A percentile compares a stretch with the other conserved stretches of the same genome.
Conservation (phyloP, 2,797 vertebrate species). For the Macropodus opercularis region DNA sequence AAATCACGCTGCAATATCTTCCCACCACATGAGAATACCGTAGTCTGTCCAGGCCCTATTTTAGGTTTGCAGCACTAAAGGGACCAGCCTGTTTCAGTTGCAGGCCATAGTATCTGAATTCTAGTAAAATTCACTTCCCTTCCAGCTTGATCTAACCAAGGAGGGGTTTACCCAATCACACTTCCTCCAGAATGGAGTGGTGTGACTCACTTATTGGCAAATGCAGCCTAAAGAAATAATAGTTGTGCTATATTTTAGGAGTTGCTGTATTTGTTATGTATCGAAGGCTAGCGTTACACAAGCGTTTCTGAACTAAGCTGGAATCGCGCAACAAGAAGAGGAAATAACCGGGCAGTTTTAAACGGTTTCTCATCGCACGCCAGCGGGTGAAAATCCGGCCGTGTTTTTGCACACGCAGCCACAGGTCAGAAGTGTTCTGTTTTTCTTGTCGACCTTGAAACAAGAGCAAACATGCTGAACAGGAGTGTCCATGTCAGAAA, state of each 20-base stretch:
- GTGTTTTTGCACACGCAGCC: conserved; percentile 2
- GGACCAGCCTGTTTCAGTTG: conserved; percentile 54
- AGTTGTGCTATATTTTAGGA: too few species aligned
- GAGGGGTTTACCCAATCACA: conserved; percentile 64
- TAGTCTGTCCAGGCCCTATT: conserved; percentile 65
- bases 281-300: conserved; percentile 19
- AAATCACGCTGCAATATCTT: conserved; percentile 71
- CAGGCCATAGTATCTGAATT: conserved; percentile 50
- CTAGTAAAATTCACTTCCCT: conserved; percentile 59
- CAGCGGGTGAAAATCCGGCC: conserved; percentile 21
- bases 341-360: conserved; percentile 32
- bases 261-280: conserved; percentile 15
- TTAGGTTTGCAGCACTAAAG: conserved; percentile 58
- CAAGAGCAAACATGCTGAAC: conserved; percentile 38
- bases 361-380: conserved; percentile 34
- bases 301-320: conserved; percentile 23
- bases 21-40: conserved; percentile 59
- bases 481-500: conserved; percentile 39
- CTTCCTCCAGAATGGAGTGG: conserved; percentile 59
- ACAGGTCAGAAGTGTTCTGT: conserved; percentile 41
- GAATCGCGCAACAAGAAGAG: conserved; percentile 31
- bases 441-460: conserved; percentile 43
- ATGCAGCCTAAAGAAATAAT: conserved; percentile 26
- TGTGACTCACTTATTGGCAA: conserved; percentile 52
- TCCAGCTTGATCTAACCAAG: conserved; percentile 39